phyloP scores from a whole-genome alignment of 2,888 invertebrate species.

The Macaria notata region DNA sequence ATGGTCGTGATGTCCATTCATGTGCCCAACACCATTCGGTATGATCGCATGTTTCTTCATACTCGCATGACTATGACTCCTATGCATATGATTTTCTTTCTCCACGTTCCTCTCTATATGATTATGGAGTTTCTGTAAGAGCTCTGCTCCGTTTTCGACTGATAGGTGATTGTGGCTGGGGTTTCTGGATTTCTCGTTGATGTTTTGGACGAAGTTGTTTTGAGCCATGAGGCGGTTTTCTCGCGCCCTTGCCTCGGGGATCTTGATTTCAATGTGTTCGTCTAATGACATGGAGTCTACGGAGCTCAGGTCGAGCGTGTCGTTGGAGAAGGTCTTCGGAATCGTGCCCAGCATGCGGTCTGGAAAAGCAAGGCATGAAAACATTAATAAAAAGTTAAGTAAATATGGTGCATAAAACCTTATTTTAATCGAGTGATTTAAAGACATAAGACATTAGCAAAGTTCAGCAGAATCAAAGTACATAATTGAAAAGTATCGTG shows the following conservation, averaged over 20 bases:
- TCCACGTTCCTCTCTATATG: constrained; percentile 41
- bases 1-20: constrained; percentile 63
- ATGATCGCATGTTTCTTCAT: constrained; percentile 68
- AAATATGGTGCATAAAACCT: too few species aligned
- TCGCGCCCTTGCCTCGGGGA: constrained; percentile 75
- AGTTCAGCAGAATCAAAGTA: too few species aligned
- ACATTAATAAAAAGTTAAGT: too few species aligned
- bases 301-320: constrained; percentile 83
- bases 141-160: constrained; percentile 64
- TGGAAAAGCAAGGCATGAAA: constrained; percentile 40
- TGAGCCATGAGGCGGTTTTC: constrained; percentile 77
- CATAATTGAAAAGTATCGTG: too few species aligned
- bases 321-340: constrained; percentile 81
- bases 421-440: too few species aligned
- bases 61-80: constrained; percentile 73
- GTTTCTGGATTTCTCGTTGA: constrained; percentile 69
- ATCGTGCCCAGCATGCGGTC: constrained; percentile 77
- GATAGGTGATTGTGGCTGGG: constrained; percentile 64
- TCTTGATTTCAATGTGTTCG: constrained; percentile 83
- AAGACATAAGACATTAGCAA: too few species aligned
- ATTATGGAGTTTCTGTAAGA: constrained; percentile 43
- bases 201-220: constrained; percentile 72
- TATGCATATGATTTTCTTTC: constrained; percentile 59
- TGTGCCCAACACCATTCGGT: constrained; percentile 68
- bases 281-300: constrained; percentile 84